Base-by-base conservation (phyloP, 2,113 vertebrate species). In the Mesoclemmys tuberculata region DNA sequence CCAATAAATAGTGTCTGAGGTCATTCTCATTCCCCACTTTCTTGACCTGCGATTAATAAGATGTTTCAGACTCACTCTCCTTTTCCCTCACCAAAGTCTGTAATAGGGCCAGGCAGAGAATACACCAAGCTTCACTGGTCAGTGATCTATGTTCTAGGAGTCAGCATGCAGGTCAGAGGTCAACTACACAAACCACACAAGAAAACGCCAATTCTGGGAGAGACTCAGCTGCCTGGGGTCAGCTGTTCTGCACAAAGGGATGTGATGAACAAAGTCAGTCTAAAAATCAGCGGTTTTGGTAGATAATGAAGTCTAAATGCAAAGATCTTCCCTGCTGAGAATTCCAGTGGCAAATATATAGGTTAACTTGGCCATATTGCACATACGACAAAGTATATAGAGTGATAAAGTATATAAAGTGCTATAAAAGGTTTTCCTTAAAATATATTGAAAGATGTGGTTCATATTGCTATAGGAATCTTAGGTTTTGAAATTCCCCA, bases 1-100 rank as follows among this genome's bases (percentile, higher is more conserved):
- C 97, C 95, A 94, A 95, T 97, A 97, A 97, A 92, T 92, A 93
- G 95, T 94, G 94, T 96, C 93, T 92, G 97, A 97, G 95, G 95
- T 96, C 95, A 97, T 89, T 94, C 94, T 93, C 95, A 94, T 79
- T 95, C 94, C 90, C 87, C 93, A 96, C 71, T 95, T 97, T 94
- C 94, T 90, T 88, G 88, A 89, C 74, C 92, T 92, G 93, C 89
- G 96, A 97, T 96, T 97, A 97, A 95, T 90, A 88, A 94, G 91
- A 26, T 79, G 92, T 89, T 96, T 61, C 58, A 85, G 88, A 93
- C 92, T 94, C 90, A 81, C 49, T 35, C 51, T 74, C 24, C 91
- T 56, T 91, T 96, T 80, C 84, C 91, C 91, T 86, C 82, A 82
- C 93, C 71, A 93, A 94, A 93, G 91, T 96, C 95, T 93, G 46